Conservation (phyloP, 2,888 invertebrate genomes). For the Cecidostiba fungosa region DNA sequence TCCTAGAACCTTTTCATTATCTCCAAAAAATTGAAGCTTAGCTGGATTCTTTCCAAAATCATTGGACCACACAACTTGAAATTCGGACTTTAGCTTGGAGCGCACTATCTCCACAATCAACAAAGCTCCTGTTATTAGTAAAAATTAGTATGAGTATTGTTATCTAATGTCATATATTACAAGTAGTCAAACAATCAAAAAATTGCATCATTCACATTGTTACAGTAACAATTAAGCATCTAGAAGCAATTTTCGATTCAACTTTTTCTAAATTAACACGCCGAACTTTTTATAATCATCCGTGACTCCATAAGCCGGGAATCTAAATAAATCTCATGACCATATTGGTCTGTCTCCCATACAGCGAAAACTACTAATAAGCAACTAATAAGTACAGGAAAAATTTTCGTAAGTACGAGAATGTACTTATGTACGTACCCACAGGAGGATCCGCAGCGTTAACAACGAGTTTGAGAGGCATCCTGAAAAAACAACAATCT, state of each 20-base stretch:
- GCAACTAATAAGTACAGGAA: background rate
- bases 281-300: background rate
- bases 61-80: constrained; percentile 70
- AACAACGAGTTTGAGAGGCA: constrained; percentile 72
- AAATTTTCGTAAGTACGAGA: background rate
- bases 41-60: constrained; percentile 67
- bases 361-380: background rate
- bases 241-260: background rate
- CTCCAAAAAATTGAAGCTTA: constrained; percentile 68
- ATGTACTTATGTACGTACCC: constrained; percentile 68
- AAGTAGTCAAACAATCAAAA: background rate
- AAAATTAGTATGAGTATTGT: background rate
- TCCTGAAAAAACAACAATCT: constrained; percentile 56
- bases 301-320: background rate
- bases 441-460: constrained; percentile 71
- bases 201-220: background rate
- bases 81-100: constrained; percentile 39
- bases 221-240: background rate
- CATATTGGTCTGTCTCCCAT: background rate
- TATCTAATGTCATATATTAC: background rate
- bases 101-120: constrained; percentile 69
- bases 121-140: constrained; percentile 71
- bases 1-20: constrained; percentile 69
- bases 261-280: background rate
- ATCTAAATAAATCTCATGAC: background rate